phyloP scores from a whole-genome alignment of 2,113 vertebrate species.

The Sebastes fasciatus region DNA sequence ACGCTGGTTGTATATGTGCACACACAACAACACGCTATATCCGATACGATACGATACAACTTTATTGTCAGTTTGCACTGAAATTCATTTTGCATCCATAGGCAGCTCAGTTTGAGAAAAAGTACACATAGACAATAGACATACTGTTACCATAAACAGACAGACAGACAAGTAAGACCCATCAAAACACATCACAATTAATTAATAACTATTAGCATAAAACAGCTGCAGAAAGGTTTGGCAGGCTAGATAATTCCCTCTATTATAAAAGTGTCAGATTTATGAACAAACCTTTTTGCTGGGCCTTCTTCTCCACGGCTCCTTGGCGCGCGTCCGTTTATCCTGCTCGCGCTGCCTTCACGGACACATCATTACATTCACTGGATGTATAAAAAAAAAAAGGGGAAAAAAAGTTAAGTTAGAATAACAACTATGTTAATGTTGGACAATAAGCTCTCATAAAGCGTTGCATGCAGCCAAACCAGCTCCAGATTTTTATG shows the following conservation, averaged over 20 bases:
- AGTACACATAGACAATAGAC: too few species aligned
- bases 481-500: slow-evolving; percentile 74
- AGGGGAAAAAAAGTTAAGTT: slow-evolving; percentile 38
- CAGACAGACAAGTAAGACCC: too few species aligned
- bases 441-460: slow-evolving; percentile 41
- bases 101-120: too few species aligned
- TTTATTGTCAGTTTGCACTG: too few species aligned
- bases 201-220: background rate
- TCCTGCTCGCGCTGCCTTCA: slow-evolving; percentile 20
- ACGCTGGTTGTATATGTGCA: background rate
- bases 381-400: slow-evolving; percentile 4
- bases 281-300: slow-evolving; percentile 62
- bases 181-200: too few species aligned
- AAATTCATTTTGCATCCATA: too few species aligned
- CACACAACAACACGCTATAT: background rate
- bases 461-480: slow-evolving; percentile 60
- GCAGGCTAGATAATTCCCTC: background rate
- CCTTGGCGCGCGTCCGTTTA: slow-evolving; percentile 31
- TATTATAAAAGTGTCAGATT: background rate
- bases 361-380: slow-evolving; percentile 5
- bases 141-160: too few species aligned
- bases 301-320: slow-evolving; percentile 43
- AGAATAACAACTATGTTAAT: slow-evolving; percentile 30
- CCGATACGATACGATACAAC: too few species aligned
- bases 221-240: background rate